Base-by-base conservation (phyloP, 2,888 invertebrate genomes). In the Antheraea assamensis region DNA sequence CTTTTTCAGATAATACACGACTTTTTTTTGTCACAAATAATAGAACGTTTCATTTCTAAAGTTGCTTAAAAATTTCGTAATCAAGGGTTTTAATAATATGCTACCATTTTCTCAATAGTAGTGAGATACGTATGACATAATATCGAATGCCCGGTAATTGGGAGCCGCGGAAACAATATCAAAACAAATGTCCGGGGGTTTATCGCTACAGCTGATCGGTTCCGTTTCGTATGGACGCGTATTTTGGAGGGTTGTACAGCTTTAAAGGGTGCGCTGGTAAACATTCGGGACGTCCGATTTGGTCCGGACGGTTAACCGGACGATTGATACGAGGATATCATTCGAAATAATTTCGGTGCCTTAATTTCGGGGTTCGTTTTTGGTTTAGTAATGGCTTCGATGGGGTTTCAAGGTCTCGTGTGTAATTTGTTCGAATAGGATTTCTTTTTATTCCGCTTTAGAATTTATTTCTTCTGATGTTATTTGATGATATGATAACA, bases 171-270 rank as follows among this genome's bases (percentile, higher is more conserved):
- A 24, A 74, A 61, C 73, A 74, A 74, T 74, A 78, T 73, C 75
- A 79, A 79, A 81, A 79, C 78, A 80, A 81, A 79, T 75, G 73
- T 42, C 66, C 27, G 27, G 72, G 72, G 76, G 78, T 78, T 81
- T 80, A 82, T 84, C 78, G 80, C 68, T 73, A 74, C 78, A 76
- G 73, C 76, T 80, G 81, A 84, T 82, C 80, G 78, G 77, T 74
- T 75, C 76, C 71, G 72, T 80, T 77, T 76, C 77, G 74, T 75
- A 72, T 49, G 71, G 72, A 58, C 68, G 74, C 76, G 74, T 76
- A 79, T 79, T 78, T 81, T 78, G 75, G 75, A 72, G 77, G 78
- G 78, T 77, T 76, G 74, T 72, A 73, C 71, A 74, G 74, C 78
- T 78, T 83, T 80, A 83, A 78, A 78, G 77, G 47, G 76, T 75